Conservation (phyloP, 2,888 invertebrate species). For the Himalopsyche tibetana region DNA sequence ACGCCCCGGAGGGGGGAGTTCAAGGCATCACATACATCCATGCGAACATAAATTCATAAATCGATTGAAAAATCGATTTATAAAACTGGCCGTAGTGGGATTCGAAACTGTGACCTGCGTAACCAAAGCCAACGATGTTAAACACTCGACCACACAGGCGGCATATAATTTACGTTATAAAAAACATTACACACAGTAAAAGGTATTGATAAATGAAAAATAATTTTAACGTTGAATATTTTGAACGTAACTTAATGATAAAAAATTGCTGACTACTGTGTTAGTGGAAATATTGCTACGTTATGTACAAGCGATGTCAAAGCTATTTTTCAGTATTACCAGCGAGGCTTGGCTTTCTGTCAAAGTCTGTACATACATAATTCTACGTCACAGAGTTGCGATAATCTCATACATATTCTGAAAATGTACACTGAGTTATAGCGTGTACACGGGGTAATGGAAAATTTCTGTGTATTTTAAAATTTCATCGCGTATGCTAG, state of each 20-base stretch:
- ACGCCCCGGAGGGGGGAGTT: too few relatives aligned
- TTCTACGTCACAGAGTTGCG: constrained; percentile 11
- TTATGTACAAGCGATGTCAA: neutral
- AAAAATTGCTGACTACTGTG: neutral
- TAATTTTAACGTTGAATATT: neutral
- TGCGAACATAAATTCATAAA: too few relatives aligned
- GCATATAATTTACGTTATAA: too few relatives aligned
- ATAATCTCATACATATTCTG: constrained; percentile 22
- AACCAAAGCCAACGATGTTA: too few relatives aligned
- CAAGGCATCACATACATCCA: too few relatives aligned
- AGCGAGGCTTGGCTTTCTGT: constrained; percentile 29
- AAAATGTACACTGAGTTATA: constrained; percentile 17
- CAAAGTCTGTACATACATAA: constrained; percentile 17
- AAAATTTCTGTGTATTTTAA: constrained; percentile 20
- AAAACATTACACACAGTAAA: too few relatives aligned
- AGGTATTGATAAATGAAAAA: too few relatives aligned
- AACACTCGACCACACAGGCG: too few relatives aligned
- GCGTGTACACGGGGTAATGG: constrained; percentile 17
- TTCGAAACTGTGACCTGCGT: too few relatives aligned
- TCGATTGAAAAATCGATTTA: too few relatives aligned
- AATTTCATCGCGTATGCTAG: neutral
- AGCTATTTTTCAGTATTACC: constrained; percentile 7
- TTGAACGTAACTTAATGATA: neutral
- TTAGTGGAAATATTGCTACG: neutral
- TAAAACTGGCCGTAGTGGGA: too few relatives aligned